Base-by-base conservation (phyloP, 2,113 vertebrate species). In the Silurus meridionalis region DNA sequence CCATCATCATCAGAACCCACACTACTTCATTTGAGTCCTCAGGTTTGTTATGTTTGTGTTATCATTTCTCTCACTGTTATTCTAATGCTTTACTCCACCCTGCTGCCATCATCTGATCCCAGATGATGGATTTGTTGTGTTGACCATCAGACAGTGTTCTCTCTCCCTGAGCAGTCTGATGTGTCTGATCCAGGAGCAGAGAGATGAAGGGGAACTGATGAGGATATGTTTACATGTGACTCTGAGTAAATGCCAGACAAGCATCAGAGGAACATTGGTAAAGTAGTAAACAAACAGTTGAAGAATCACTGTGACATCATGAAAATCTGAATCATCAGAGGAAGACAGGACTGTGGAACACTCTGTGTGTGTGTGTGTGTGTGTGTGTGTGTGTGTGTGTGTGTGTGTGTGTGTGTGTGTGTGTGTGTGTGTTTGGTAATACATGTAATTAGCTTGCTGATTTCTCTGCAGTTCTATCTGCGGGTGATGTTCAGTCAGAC, bases 401-500 rank as follows among this genome's bases (percentile, higher is more conserved):
- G 69, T 46, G 67, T 46, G 28, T 46, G 66, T 37, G 25, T 21
- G 19, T 50, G 46, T 50, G 23, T 57, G 55, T 57, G 4, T n/a
- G 52, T 79, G 55, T 77, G 28, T 61, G 57, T 37, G 37, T 37
- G 37, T 37, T 37, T 37, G 37, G 37, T 37, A 37, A 37, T 37
- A 37, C 37, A 37, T 19, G 58, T 83, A 58, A 72, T 83, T 71
- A 83, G 57, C 28, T 8, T 28, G 46, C 64, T 71, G n/a, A 28
- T 46, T 83, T 60, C 53, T 83, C n/a, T 71, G 55, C 19, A 55
- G 52, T 37, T 37, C 19, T 83, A 83, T 71, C 52, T 52, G 81
- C 13, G 21, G 63, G 8, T 82, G 80, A 67, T 9, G 23, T 63
- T 92, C 46, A 15, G 64, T 83, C 93, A 94, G 93, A 92, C 94